phyloP scores from a whole-genome alignment of 2,113 vertebrate species.

The Columba janthina region DNA sequence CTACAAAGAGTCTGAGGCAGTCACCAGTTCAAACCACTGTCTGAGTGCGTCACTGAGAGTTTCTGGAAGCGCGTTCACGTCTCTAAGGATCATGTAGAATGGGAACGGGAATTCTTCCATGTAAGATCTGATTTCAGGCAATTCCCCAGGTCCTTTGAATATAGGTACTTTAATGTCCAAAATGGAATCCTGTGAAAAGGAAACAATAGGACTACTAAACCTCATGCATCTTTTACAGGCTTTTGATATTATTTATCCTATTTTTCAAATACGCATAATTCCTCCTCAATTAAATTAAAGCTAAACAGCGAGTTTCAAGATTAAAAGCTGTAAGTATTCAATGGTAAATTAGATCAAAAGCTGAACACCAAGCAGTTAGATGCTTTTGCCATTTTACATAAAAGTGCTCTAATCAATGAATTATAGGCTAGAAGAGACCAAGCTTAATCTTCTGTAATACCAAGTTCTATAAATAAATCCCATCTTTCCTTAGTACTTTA shows the following conservation, averaged over 20 bases:
- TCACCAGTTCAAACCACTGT: conserved; percentile 98
- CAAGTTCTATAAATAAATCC: neutral
- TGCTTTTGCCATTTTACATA: neutral
- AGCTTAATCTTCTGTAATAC: neutral
- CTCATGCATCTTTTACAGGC: neutral
- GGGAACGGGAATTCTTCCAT: conserved; percentile 99
- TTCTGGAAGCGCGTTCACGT: conserved; percentile 91
- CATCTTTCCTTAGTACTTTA: neutral
- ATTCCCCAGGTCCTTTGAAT: conserved; percentile 90
- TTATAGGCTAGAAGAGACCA: neutral
- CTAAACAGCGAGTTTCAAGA: neutral
- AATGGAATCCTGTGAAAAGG: conserved; percentile 88
- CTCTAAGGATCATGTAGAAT: conserved; percentile 93
- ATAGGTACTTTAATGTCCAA: conserved; percentile 98
- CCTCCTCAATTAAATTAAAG: neutral
- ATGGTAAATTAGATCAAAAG: neutral
- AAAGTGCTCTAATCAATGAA: neutral
- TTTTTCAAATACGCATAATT: neutral
- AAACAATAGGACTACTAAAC: neutral
- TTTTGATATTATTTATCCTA: neutral
- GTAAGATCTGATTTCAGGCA: conserved; percentile 95
- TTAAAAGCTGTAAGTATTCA: neutral
- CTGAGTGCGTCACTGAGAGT: conserved; percentile 94
- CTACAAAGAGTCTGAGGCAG: conserved; percentile 76
- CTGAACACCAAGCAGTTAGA: neutral